phyloP scores from a whole-genome alignment of 2,888 invertebrate species.

The Caenorhabditis doughertyi region DNA sequence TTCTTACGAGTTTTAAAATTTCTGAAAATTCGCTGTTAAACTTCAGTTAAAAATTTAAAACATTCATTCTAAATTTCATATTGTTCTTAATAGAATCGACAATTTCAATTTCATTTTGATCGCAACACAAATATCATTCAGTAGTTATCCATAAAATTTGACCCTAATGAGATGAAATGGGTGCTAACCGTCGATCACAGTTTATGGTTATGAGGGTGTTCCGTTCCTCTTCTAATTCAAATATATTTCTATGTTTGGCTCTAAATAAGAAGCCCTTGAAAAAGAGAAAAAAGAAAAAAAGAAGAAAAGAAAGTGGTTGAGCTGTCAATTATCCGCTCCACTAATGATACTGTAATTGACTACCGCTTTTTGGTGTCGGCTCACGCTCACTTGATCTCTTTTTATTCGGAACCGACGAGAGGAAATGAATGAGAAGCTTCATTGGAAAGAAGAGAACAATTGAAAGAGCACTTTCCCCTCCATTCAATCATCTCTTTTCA shows the following conservation, averaged over 20 bases:
- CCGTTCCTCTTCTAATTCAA: background rate
- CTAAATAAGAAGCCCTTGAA: constrained; percentile 14
- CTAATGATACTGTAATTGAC: constrained; percentile 59
- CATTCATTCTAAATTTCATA: too few species aligned
- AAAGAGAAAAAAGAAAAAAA: background rate
- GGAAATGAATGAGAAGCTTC: constrained; percentile 20
- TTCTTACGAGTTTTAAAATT: too few species aligned
- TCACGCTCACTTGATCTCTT: constrained; percentile 60
- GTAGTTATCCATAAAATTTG: constrained; percentile 33
- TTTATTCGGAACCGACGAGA: constrained; percentile 20
- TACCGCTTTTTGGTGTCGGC: constrained; percentile 32
- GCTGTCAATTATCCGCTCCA: constrained; percentile 42
- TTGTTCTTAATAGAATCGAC: constrained; percentile 3
- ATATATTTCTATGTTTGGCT: background rate
- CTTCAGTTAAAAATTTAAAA: background rate
- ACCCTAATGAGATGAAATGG: constrained; percentile 54
- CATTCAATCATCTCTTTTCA: constrained; percentile 2
- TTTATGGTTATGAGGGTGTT: constrained; percentile 50
- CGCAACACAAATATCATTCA: constrained; percentile 42
- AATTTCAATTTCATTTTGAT: background rate
- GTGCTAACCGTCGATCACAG: constrained; percentile 52
- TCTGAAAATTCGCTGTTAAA: background rate
- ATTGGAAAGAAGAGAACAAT: background rate
- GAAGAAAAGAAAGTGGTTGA: background rate
- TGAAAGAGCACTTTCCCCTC: constrained; percentile 10